phyloP scores from a whole-genome alignment of 1,140 invertebrate genomes.

The Arion vulgaris region DNA sequence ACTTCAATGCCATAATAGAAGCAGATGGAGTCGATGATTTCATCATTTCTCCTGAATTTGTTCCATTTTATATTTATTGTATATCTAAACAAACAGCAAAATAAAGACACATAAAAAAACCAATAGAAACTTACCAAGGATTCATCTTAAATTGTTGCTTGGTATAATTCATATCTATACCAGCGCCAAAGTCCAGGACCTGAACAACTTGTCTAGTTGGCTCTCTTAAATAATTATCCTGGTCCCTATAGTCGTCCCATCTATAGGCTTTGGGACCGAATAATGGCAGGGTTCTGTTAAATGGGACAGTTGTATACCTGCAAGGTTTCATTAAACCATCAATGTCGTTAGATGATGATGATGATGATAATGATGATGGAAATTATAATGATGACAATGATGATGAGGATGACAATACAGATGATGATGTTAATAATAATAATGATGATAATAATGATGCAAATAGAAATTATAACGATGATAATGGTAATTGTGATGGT shows the following conservation, averaged over 20 bases:
- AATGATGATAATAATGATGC: too few species aligned
- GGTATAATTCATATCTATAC: conserved; percentile 87
- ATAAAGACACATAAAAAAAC: background rate
- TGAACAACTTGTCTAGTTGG: conserved; percentile 62
- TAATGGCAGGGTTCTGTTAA: conserved; percentile 95
- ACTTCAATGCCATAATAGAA: too few species aligned
- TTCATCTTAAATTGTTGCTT: conserved; percentile 91
- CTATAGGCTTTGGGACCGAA: conserved; percentile 91
- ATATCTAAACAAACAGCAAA: background rate
- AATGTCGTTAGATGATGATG: too few species aligned
- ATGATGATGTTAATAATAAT: too few species aligned
- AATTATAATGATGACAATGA: too few species aligned
- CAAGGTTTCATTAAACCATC: background rate
- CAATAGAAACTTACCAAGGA: conserved; percentile 68
- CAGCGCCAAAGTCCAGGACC: conserved; percentile 64
- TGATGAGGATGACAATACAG: too few species aligned
- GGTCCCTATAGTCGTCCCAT: conserved; percentile 67
- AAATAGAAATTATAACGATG: too few species aligned
- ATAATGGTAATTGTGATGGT: too few species aligned
- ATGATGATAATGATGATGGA: too few species aligned
- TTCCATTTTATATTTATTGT: too few species aligned
- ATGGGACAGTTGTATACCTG: conserved; percentile 87
- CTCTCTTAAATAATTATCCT: conserved; percentile 67
- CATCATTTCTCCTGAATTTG: too few species aligned
- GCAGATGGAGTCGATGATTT: too few species aligned